Evolutionary conservation across 1,140 invertebrate species (phyloP), one percentile per base, ranked within the genome.

Genomic region (Zeugodacus cucurbitae): DNA sequence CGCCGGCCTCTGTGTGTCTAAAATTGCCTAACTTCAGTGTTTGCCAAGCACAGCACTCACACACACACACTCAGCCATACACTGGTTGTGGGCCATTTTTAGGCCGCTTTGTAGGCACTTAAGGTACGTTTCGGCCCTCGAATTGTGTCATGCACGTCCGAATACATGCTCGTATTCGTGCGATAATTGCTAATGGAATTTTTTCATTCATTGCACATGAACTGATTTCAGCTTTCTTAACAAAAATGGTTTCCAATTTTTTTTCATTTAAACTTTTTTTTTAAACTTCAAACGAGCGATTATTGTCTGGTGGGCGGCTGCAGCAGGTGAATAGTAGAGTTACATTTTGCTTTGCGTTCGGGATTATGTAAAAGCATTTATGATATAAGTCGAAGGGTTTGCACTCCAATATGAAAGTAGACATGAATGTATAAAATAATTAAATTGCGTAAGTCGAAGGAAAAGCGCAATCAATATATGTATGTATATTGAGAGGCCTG

Each of bases 171-270:
- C 34, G n/a, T 64, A 64, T 29, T 5, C 62, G 67, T 74, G 67
- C 67, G 67, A 74, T 74, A 74, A 74, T 74, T 74, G 67, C 34
- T 74, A 74, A 41, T 74, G 67, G 34, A 34, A 54, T 74, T 74
- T 74, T 41, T 74, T 74, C 22, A 32, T n/a, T 41, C 32, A 74
- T 20, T 74, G 67, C 67, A 74, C 67, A 37, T 74, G 67, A 74
- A 74, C 67, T 74, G 34, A 74, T 74, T 74, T 74, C 6, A 37
- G 20, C 67, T 74, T 74, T 74, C 67, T 74, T 74, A 74, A n/a
- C n/a, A n/a, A 74, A 37, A 37, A 26, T 62, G n/a, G 1, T 62
- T 62, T 62, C 10, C 26, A n/a, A 26, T 62, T 26, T 62, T 62
- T 26, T 70, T 34, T 70, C 6, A 1, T 29, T 67, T 67, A 32